A percentile compares a stretch with the other conserved stretches of the same genome.
Evolutionary conservation across 1,140 invertebrate species (phyloP).

Genomic region (Euglossa dilemma): DNA sequence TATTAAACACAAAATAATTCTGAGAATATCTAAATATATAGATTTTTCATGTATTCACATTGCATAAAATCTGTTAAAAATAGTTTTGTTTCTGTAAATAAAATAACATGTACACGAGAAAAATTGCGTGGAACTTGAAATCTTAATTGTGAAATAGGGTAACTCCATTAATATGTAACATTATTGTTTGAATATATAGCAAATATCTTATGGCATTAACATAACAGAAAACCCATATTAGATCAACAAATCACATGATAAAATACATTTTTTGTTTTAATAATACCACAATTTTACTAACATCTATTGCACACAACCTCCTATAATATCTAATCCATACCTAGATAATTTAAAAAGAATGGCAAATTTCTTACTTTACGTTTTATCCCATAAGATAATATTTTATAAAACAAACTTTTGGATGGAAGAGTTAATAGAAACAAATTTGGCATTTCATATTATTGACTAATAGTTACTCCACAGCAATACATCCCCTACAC

Average conservation of each 20-base stretch:
- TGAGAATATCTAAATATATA: conserved; percentile 67
- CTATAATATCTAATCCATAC: conserved; percentile 39
- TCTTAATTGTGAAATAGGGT: conserved; percentile 43
- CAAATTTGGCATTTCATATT: conserved; percentile 40
- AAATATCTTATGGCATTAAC: conserved; percentile 35
- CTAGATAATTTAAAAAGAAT: conserved; percentile 29
- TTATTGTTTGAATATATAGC: conserved; percentile 21
- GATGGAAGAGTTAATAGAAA: conserved; percentile 42
- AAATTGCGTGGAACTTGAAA: conserved; percentile 51
- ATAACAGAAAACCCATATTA: conserved; percentile 40
- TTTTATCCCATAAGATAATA: conserved; percentile 29
- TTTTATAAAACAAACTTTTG: conserved; percentile 15
- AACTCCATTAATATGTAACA: conserved; percentile 42
- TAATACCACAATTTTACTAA: conserved; percentile 47
- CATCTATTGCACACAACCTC: conserved; percentile 51
- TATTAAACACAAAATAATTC: conserved; percentile 48
- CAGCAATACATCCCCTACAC: conserved; percentile 31
- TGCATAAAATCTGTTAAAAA: conserved; percentile 68
- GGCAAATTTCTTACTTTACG: neutral
- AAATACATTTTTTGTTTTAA: conserved; percentile 38
- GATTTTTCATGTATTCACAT: conserved; percentile 41
- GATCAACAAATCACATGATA: conserved; percentile 41
- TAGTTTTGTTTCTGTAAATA: conserved; percentile 65
- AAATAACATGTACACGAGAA: conserved; percentile 48
- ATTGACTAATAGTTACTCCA: conserved; percentile 18